Evolutionary conservation across 2,888 invertebrate species (phyloP).

Genomic region (Heliothis peltigera): DNA sequence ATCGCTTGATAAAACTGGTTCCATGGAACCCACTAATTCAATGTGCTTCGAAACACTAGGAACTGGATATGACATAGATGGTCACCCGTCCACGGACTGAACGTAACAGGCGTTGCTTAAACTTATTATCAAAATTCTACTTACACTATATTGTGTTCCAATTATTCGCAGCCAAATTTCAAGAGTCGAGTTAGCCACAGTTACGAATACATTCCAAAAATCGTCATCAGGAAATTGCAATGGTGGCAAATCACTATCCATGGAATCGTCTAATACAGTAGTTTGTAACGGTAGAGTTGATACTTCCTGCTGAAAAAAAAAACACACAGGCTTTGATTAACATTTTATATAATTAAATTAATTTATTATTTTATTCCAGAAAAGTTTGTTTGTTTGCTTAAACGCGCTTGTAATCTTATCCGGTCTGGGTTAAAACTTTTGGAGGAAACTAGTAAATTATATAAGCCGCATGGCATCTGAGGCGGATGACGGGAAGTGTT

Average conservation of each 20-base stretch:
- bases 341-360: background rate
- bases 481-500: too few species aligned
- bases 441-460: too few species aligned
- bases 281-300: constrained; percentile 54
- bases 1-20: too few species aligned
- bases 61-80: too few species aligned
- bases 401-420: too few species aligned
- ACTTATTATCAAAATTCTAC: constrained; percentile 52
- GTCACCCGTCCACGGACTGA: too few species aligned
- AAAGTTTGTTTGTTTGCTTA: too few species aligned
- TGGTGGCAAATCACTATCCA: constrained; percentile 83
- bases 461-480: too few species aligned
- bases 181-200: constrained; percentile 90
- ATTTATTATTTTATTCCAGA: background rate
- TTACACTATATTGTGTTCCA: constrained; percentile 91
- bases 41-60: too few species aligned
- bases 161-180: constrained; percentile 92
- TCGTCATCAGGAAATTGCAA: constrained; percentile 85
- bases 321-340: background rate
- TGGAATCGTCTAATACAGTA: constrained; percentile 70
- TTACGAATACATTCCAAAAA: constrained; percentile 91
- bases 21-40: too few species aligned
- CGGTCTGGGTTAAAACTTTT: too few species aligned
- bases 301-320: constrained; percentile 42
- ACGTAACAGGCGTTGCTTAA: too few species aligned